Percentiles rank a stretch among this genome's conserved stretches.
Evolutionary conservation across 2,797 vertebrate species (phyloP).

Genomic region (Cirrhinus mrigala): DNA sequence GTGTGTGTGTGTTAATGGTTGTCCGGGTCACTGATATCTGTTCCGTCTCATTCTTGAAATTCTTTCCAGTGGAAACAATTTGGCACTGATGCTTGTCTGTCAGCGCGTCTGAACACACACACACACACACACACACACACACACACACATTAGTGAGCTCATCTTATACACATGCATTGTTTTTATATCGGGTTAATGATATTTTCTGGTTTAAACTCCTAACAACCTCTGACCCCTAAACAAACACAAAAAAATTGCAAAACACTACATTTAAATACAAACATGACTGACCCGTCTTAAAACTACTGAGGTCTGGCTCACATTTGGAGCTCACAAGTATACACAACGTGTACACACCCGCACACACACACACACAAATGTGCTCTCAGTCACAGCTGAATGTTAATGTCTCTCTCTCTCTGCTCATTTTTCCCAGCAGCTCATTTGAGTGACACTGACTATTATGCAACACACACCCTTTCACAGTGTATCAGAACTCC

Average conservation of each 20-base stretch:
- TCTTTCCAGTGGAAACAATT: constrained; percentile 88
- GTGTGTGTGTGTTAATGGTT: constrained; percentile 50
- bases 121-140: constrained; percentile 60
- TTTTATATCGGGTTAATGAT: background rate
- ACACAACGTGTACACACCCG: background rate
- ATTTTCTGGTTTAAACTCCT: background rate
- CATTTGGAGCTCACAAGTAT: background rate
- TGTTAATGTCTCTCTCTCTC: background rate
- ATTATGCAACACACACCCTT: background rate
- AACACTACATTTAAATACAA: background rate
- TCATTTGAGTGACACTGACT: no score
- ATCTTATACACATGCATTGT: background rate
- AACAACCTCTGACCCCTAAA: background rate
- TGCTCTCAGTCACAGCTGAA: background rate
- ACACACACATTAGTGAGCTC: background rate
- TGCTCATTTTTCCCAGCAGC: background rate
- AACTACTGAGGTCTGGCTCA: background rate
- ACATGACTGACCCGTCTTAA: background rate
- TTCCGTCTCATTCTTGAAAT: constrained; percentile 83
- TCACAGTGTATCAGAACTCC: background rate
- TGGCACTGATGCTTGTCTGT: constrained; percentile 80
- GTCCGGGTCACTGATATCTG: constrained; percentile 81
- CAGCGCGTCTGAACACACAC: constrained; percentile 74
- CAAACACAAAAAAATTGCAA: background rate
- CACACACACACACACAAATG: background rate